Base-by-base conservation (phyloP, 2,797 vertebrate species). In the Notolepis coatsorum region DNA sequence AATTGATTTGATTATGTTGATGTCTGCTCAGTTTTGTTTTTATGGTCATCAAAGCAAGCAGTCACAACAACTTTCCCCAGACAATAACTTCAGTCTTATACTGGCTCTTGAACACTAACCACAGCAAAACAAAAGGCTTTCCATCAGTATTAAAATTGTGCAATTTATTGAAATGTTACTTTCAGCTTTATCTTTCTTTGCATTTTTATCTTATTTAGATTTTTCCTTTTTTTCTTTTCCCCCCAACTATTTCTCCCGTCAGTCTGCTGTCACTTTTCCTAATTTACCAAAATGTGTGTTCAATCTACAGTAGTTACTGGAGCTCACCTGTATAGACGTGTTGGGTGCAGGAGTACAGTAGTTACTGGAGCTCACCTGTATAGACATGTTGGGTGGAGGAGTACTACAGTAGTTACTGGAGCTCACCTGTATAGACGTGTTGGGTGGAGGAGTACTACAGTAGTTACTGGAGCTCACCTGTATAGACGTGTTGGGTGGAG, bases 61-160 rank as follows among this genome's bases (percentile, higher is more conserved):
- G 13, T 27, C 8, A 10, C 20, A 42, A 30, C 4, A 23, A 33
- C 10, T 21, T 31, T 39, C 58, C n/a, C 17, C 3, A 66, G 61
- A 25, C 55, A 73, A 53, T 79, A 60, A 57, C 80, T 79, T 71
- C 61, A 64, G 42, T 52, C 6, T 5, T 76, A 57, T 80, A 57
- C 69, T 65, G 72, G 65, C 64, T 79, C 43, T 71, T 55, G 23
- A 66, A 38, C 47, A 50, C 68, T 55, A 23, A 66, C 42, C 47
- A 50, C 68, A 61, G 58, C 71, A 71, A 21, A 84, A 79, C 78
- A 67, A 79, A 65, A 53, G 65, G 46, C 73, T 67, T 41, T 48
- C 74, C 52, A 65, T 84, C 88, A 91, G 88, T 91, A 87, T 91
- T 89, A 88, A n/a, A 79, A 47, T 78, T 66, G 87, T 89, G 83